Conservation (phyloP, 2,113 vertebrate species). For the Zeus faber region DNA sequence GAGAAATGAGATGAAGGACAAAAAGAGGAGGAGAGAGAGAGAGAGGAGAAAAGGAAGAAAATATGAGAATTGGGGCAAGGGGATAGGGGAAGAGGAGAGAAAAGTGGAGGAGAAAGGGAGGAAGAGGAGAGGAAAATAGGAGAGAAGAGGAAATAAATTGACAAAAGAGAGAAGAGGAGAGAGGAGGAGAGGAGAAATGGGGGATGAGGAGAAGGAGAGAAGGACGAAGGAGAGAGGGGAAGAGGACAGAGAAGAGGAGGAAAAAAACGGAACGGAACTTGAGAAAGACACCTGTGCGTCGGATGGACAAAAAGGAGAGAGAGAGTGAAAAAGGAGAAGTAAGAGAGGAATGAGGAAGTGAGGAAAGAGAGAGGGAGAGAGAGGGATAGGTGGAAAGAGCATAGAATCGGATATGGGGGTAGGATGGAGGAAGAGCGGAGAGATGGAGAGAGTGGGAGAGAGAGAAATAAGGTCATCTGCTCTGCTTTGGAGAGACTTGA, state of each 20-base stretch:
- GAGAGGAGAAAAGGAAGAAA: neutral
- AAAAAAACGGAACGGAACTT: conserved; percentile 30
- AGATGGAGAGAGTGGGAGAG: no score
- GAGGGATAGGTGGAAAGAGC: neutral
- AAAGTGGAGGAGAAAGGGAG: neutral
- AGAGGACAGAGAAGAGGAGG: conserved; percentile 38
- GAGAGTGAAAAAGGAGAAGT: conserved; percentile 4
- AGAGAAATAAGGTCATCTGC: no score
- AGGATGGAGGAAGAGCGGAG: no score
- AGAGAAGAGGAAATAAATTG: conserved; percentile 31
- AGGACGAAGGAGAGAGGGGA: conserved; percentile 65
- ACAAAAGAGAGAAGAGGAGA: conserved; percentile 16
- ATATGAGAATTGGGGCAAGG: neutral
- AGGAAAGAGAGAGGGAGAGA: conserved; percentile 1
- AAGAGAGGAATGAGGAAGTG: neutral
- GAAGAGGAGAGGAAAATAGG: neutral
- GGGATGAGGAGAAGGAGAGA: conserved; percentile 58
- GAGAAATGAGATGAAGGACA: neutral
- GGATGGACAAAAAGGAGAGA: conserved; percentile 17
- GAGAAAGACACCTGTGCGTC: no score
- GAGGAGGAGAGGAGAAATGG: conserved; percentile 55
- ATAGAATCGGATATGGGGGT: no score
- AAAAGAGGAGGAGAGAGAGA: conserved; percentile 1
- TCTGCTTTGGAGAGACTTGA: no score
- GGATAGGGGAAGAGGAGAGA: neutral